A percentile compares a stretch with the other conserved stretches of the same genome.
Evolutionary conservation across 1,140 invertebrate species (phyloP).

Genomic region (Adoxophyes honmai): DNA sequence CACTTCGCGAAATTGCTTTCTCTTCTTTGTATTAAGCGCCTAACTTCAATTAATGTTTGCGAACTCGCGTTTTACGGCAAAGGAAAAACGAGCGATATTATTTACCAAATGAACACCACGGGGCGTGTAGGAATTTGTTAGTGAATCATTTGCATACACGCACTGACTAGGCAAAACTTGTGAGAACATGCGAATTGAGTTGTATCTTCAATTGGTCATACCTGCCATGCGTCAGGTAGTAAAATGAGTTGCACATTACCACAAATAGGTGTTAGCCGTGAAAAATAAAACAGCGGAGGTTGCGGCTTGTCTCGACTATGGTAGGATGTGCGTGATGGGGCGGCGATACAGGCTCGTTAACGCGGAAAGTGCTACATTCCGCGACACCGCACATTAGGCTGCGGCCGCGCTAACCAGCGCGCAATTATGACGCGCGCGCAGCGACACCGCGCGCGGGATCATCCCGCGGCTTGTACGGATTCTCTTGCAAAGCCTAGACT

Average conservation of each 20-base stretch:
- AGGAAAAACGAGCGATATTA: no score
- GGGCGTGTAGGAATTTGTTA: no score
- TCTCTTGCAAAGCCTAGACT: not conserved
- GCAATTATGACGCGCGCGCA: slow-evolving; percentile 32
- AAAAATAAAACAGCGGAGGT: slow-evolving; percentile 38
- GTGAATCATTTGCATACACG: no score
- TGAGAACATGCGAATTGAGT: no score
- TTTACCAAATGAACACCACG: no score
- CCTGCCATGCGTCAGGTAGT: slow-evolving; percentile 41
- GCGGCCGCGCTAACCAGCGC: slow-evolving; percentile 23
- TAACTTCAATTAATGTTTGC: slow-evolving; percentile 1
- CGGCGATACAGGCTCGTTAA: slow-evolving; percentile 42
- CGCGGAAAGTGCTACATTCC: slow-evolving; percentile 45
- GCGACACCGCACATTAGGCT: slow-evolving; percentile 44
- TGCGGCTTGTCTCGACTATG: slow-evolving; percentile 25
- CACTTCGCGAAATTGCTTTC: slow-evolving; percentile 34
- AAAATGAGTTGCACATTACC: slow-evolving; percentile 40
- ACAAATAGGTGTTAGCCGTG: slow-evolving; percentile 51
- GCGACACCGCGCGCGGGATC: slow-evolving; percentile 8
- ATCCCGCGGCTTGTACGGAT: slow-evolving; percentile 1
- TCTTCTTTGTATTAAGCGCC: slow-evolving; percentile 13
- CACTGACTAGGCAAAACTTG: no score
- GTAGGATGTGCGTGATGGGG: slow-evolving; percentile 28
- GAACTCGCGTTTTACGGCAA: not conserved
- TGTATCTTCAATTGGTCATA: no score